Conservation (phyloP, 2,888 invertebrate genomes). For the Sinohyriopsis cumingii region DNA sequence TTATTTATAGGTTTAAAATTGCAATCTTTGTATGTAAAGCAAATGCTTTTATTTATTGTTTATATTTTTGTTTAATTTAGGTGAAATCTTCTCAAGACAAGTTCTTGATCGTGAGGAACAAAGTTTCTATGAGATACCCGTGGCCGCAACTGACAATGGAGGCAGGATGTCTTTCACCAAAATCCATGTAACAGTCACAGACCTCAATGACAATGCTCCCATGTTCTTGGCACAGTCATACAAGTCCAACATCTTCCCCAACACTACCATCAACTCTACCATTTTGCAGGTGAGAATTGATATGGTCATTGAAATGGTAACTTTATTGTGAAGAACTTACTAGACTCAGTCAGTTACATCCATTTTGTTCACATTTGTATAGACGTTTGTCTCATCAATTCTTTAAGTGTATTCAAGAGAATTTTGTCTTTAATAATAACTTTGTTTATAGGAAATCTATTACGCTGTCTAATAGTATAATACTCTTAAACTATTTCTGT, state of each 20-base stretch:
- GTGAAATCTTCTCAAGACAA: slow-evolving; percentile 74
- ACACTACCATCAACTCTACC: slow-evolving; percentile 56
- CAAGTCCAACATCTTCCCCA: slow-evolving; percentile 62
- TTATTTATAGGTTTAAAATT: no score
- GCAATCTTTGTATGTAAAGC: no score
- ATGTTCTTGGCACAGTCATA: slow-evolving; percentile 69
- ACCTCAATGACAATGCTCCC: slow-evolving; percentile 71
- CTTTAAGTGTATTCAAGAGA: background rate
- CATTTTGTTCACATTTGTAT: background rate
- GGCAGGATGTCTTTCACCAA: slow-evolving; percentile 64
- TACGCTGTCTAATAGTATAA: no score
- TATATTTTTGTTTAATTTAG: slow-evolving; percentile 44
- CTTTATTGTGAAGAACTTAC: no score
- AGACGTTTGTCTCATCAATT: background rate
- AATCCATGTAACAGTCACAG: slow-evolving; percentile 62
- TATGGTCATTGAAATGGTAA: background rate
- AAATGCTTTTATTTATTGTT: background rate
- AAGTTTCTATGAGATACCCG: slow-evolving; percentile 60
- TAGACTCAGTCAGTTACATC: background rate
- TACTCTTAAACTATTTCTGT: no score
- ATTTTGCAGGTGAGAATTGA: slow-evolving; percentile 58
- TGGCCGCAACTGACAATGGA: slow-evolving; percentile 71
- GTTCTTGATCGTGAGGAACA: slow-evolving; percentile 86
- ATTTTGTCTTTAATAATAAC: background rate
- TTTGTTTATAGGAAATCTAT: background rate